A percentile compares a stretch with the other conserved stretches of the same genome.
These are phyloP conservation scores for Colius striatus DNA, from an alignment of 2,113 vertebrate species.

Conservation along the genomic window DNA sequence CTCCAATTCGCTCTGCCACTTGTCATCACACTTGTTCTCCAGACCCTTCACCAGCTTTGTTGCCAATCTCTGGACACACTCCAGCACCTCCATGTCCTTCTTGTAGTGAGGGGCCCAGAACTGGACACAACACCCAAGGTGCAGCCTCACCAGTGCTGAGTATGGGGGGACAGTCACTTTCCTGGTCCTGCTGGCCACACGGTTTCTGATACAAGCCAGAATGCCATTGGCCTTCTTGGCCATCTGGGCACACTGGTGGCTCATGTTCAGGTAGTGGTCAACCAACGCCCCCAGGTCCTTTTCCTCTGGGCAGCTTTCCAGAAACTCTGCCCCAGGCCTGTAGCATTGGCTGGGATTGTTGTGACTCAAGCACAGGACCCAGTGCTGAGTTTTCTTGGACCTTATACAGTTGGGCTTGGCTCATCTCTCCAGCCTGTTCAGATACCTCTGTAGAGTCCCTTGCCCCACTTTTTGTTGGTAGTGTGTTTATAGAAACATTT, in stretches of 20 bases:
- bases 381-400: not conserved
- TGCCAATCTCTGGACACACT: not conserved
- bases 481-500: not conserved
- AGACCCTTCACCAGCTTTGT: not conserved
- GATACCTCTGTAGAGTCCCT: not conserved
- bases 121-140: not conserved
- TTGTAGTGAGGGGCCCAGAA: not conserved
- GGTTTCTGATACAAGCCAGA: not conserved
- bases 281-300: not conserved
- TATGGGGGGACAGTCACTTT: not conserved
- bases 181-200: not conserved
- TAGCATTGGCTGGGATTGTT: not conserved
- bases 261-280: not conserved
- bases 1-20: not conserved
- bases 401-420: not conserved
- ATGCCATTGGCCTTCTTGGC: not conserved
- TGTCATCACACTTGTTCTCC: not conserved
- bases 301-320: not conserved
- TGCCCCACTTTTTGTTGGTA: not conserved
- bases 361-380: not conserved
- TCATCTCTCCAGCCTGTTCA: not conserved
- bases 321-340: not conserved
- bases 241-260: not conserved
- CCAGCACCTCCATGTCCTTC: not conserved
- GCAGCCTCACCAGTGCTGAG: not conserved